Evolutionary conservation across 2,888 invertebrate genomes (phyloP).

Genomic region (Odiellus spinosus): DNA sequence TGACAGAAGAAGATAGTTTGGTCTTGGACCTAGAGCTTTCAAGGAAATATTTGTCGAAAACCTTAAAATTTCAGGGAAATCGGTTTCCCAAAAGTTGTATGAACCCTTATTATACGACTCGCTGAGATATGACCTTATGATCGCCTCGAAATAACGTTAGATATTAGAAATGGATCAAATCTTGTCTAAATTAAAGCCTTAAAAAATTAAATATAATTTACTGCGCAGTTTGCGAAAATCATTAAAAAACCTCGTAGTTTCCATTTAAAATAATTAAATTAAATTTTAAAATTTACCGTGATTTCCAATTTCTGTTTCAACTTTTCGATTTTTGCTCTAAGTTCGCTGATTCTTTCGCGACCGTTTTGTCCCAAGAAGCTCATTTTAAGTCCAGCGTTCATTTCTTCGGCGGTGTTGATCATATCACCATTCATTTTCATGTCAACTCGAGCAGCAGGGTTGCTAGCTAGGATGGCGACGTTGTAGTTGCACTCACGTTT

Average conservation of each 20-base stretch:
- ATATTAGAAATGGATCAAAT: too few species aligned
- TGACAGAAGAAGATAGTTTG: too few species aligned
- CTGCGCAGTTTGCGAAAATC: not conserved
- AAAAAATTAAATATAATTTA: too few species aligned
- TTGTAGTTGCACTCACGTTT: constrained; percentile 11
- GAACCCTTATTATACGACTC: too few species aligned
- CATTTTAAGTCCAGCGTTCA: constrained; percentile 4
- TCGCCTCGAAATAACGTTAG: too few species aligned
- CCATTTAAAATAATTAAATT: not conserved
- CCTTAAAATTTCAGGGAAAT: too few species aligned
- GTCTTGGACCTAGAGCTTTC: too few species aligned
- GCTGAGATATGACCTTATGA: too few species aligned
- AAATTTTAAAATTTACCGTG: constrained; percentile 5
- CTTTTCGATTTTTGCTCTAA: constrained; percentile 11
- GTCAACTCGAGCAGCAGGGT: constrained; percentile 8
- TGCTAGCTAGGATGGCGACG: constrained; percentile 6
- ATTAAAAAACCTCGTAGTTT: not conserved
- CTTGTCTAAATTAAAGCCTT: too few species aligned
- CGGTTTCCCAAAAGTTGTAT: too few species aligned
- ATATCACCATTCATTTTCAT: constrained; percentile 7
- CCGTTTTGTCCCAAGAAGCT: constrained; percentile 6
- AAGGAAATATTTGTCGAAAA: too few species aligned
- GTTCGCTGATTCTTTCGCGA: constrained; percentile 7
- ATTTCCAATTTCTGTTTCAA: constrained; percentile 12
- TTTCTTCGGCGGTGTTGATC: constrained; percentile 9